A percentile compares a stretch with the other conserved stretches of the same genome.
Conservation (phyloP, 2,888 invertebrate genomes). For the Leucophenga maculata region DNA sequence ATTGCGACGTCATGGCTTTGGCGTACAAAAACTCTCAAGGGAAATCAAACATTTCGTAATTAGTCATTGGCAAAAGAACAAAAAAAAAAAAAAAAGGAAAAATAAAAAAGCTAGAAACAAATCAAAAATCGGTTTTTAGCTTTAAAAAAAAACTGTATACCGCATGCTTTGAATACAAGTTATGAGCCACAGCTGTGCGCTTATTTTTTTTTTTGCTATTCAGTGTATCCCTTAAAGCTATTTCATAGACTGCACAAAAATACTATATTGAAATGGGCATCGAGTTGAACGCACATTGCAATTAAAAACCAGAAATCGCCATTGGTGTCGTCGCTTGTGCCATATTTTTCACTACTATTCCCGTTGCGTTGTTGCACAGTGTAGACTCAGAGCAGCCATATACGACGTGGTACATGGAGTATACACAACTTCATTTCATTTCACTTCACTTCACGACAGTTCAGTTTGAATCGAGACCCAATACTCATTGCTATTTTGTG, state of each 20-base stretch:
- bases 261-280: conserved; percentile 21
- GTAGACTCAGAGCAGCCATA: not conserved
- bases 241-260: not conserved
- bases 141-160: not conserved
- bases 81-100: conserved; percentile 5
- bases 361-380: not conserved
- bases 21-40: conserved; percentile 48
- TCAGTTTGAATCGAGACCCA: not conserved
- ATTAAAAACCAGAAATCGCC: conserved; percentile 53
- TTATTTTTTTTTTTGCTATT: not conserved
- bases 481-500: conserved; percentile 13
- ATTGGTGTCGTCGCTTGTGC: conserved; percentile 29
- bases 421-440: not conserved
- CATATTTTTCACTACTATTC: not conserved
- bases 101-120: not conserved
- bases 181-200: conserved; percentile 47
- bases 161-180: conserved; percentile 17
- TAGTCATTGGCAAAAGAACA: conserved; percentile 64
- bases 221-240: not conserved
- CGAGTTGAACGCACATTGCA: conserved; percentile 49
- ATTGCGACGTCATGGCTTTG: not conserved
- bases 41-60: conserved; percentile 71
- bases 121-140: not conserved
- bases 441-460: not conserved
- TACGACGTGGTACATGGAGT: too few relatives aligned